phyloP scores from a whole-genome alignment of 2,888 invertebrate species.

The Sepioteuthis lessoniana region DNA sequence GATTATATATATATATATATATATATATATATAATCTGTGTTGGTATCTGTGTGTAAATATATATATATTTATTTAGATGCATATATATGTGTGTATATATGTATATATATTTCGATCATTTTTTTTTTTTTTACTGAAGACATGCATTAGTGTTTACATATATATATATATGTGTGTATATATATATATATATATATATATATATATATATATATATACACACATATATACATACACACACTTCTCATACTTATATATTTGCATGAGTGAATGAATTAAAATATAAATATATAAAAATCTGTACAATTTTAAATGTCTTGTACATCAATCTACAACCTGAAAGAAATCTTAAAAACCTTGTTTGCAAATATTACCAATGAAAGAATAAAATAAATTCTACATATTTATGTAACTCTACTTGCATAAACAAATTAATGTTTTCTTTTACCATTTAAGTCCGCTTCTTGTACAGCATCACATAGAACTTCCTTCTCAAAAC shows the following conservation, averaged over 20 bases:
- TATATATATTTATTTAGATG: neutral
- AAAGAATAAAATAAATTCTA: too few relatives aligned
- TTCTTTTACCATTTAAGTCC: too few relatives aligned
- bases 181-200: neutral
- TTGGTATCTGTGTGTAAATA: neutral
- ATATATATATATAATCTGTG: neutral
- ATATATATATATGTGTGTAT: neutral
- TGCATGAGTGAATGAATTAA: neutral
- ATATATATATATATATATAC: neutral
- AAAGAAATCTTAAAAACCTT: too few relatives aligned
- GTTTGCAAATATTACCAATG: too few relatives aligned
- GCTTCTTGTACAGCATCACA: too few relatives aligned
- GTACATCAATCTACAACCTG: too few relatives aligned
- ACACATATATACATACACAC: neutral
- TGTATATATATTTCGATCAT: neutral
- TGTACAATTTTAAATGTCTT: too few relatives aligned
- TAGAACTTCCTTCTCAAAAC: too few relatives aligned
- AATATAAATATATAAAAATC: neutral
- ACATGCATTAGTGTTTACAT: neutral
- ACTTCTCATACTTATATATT: neutral
- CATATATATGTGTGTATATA: neutral
- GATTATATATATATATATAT: slow-evolving; percentile 23
- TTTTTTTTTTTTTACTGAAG: too few relatives aligned
- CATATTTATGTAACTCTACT: too few relatives aligned
- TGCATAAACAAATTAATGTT: too few relatives aligned